Conservation (phyloP, 2,113 vertebrate genomes). For the Osmerus eperlanus region DNA sequence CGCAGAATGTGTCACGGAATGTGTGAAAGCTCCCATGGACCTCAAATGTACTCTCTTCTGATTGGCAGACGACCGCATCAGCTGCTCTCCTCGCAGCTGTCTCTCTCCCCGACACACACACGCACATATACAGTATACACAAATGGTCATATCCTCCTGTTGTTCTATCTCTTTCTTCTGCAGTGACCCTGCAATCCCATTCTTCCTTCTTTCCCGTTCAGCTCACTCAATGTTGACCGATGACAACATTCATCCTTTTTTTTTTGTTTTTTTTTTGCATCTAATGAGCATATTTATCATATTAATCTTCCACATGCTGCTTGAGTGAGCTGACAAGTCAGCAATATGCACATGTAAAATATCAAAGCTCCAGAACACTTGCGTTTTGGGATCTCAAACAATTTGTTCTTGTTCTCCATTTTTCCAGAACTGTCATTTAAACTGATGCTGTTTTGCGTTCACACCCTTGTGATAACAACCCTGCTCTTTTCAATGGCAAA, state of each 20-base stretch:
- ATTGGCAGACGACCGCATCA: not conserved
- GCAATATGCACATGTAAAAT: constrained; percentile 77
- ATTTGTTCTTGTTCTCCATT: constrained; percentile 60
- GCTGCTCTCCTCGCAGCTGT: not conserved
- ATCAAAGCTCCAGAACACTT: constrained; percentile 55
- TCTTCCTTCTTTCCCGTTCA: constrained; percentile 38
- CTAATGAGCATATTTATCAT: constrained; percentile 67
- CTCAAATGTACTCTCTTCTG: not conserved
- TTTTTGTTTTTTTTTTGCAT: constrained; percentile 60
- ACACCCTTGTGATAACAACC: constrained; percentile 69
- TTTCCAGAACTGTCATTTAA: constrained; percentile 58
- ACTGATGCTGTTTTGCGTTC: constrained; percentile 46
- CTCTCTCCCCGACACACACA: not conserved
- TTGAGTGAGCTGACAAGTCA: constrained; percentile 71
- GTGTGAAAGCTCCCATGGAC: not conserved
- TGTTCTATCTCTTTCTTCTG: not conserved
- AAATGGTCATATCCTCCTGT: constrained; percentile 25
- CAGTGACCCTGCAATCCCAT: not conserved
- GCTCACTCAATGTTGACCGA: constrained; percentile 56
- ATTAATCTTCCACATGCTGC: constrained; percentile 73
- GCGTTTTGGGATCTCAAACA: constrained; percentile 55
- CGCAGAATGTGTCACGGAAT: not conserved
- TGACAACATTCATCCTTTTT: constrained; percentile 45
- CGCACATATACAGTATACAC: not conserved
- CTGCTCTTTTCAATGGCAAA: constrained; percentile 68